A percentile compares a stretch with the other conserved stretches of the same genome.
Evolutionary conservation across 1,140 invertebrate species (phyloP).

Genomic region (Lucilia cuprina): DNA sequence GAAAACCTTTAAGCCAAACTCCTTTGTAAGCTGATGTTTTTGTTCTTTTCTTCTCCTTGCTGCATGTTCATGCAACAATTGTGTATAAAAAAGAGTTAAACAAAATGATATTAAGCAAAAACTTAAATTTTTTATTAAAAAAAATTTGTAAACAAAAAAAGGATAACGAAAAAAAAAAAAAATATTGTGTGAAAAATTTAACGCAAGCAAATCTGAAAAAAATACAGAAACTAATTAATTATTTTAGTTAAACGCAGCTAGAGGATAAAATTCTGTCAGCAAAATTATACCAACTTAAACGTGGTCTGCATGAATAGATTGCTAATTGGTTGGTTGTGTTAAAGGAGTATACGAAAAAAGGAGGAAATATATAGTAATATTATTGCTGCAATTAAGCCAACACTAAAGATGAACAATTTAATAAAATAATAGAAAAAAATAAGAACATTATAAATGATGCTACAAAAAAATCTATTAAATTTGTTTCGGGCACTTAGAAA

Average conservation of each 20-base stretch:
- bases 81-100: not conserved
- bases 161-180: not conserved
- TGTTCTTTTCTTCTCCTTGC: not conserved
- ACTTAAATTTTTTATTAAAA: not conserved
- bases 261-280: not conserved
- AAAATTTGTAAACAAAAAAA: not conserved
- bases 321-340: not conserved
- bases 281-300: not conserved
- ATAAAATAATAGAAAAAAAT: too few species aligned
- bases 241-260: not conserved
- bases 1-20: slow-evolving; percentile 13
- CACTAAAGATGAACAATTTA: too few species aligned
- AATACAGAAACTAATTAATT: not conserved
- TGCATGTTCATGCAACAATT: slow-evolving; percentile 15
- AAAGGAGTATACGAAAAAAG: too few species aligned
- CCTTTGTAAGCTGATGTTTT: slow-evolving; percentile 17
- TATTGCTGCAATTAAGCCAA: too few species aligned
- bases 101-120: not conserved
- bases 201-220: not conserved
- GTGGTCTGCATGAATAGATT: not conserved
- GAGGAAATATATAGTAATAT: too few species aligned
- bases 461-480: too few species aligned
- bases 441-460: too few species aligned
- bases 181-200: not conserved
- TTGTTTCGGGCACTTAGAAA: too few species aligned